Base-by-base conservation (phyloP, 37 sponge, comb jelly and placozoan species). In the Axinella damicornis region DNA sequence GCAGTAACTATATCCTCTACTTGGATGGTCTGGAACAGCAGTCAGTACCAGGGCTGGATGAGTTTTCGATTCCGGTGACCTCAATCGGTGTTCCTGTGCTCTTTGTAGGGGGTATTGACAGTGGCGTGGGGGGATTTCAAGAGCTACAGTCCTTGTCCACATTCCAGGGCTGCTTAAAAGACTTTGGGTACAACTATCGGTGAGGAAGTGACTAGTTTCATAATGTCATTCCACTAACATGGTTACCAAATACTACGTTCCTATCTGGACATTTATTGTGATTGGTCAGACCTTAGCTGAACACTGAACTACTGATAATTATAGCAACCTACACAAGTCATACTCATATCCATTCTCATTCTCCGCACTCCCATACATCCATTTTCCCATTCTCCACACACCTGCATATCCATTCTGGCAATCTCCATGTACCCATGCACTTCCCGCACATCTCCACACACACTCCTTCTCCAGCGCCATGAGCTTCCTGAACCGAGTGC, bases 141-240 rank as follows among this genome's bases (percentile, higher is more conserved):
- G 60, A 11, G 32, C 2, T 35, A 46, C 32, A 41, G 1, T 11
- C 5, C 25, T 5, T 74, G 0, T 36, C 78, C 18, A 22, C 38
- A 28, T 87, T 87, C 32, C 59, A 16, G 0, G 87, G 87, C 15
- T 87, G 87, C 34, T 41, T 87, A 65, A 87, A 39, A 25, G 64
- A 87, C 52, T 40, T 87, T 5, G 62, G 65, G 0, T 79, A 56
- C 34, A 46, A 73, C 55, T 78, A 58, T 53, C 30, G 60, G 87
- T 87, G 72, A 76, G 41, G 9, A 22, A n/a, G n/a, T n/a, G 46
- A 12, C 9, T 46, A 46, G 46, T 4, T 46, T n/a, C n/a, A n/a
- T n/a, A n/a, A n/a, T n/a, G n/a, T n/a, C n/a, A n/a, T n/a, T n/a
- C n/a, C n/a, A n/a, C n/a, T n/a, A n/a, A n/a, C n/a, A n/a, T n/a